Evolutionary conservation across 1,140 invertebrate species (phyloP), one percentile per base, ranked within the genome.

Genomic region (Diprion similis): DNA sequence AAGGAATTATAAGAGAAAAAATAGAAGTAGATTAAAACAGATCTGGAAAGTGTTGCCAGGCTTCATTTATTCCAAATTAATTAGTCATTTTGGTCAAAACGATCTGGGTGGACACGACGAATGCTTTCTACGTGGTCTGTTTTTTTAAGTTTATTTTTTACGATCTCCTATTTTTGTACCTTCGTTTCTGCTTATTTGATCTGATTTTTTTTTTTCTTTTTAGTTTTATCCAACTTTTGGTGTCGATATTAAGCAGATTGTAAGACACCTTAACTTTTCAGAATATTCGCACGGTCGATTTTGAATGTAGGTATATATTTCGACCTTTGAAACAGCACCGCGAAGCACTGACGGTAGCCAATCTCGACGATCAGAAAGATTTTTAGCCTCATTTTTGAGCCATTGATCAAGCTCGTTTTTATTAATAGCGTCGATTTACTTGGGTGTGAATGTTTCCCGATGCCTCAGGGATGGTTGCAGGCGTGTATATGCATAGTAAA

Each of bases 61-160:
- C 11, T 17, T 68, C 11, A n/a, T 68, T 68, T 68, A 68, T 68
- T 19, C 37, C 18, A 18, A 68, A 68, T 68, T 68, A 68, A 68
- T 68, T 68, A 68, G 66, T 45, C 18, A 68, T 68, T 68, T 18
- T 6, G 66, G n/a, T 59, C 0, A 17, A 59, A 59, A 15, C 51
- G n/a, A 37, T 37, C 9, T 15, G 51, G 51, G 51, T 17, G 51
- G 51, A 59, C 51, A 59, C 51, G 51, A 8, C n/a, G 51, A 17
- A 37, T 37, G 24, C 24, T 37, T 37, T 37, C 6, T 37, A 37
- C 1, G 24, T 37, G 24, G 1, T 37, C 24, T 37, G 1, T 37
- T 37, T 37, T 37, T 37, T 37, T 37, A 37, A 24, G 6, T 37
- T 6, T n/a, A n/a, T n/a, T 37, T 37, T 1, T 37, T 37, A 37